Evolutionary conservation across 2,888 invertebrate species (phyloP).

Genomic region (Pterostichus niger): DNA sequence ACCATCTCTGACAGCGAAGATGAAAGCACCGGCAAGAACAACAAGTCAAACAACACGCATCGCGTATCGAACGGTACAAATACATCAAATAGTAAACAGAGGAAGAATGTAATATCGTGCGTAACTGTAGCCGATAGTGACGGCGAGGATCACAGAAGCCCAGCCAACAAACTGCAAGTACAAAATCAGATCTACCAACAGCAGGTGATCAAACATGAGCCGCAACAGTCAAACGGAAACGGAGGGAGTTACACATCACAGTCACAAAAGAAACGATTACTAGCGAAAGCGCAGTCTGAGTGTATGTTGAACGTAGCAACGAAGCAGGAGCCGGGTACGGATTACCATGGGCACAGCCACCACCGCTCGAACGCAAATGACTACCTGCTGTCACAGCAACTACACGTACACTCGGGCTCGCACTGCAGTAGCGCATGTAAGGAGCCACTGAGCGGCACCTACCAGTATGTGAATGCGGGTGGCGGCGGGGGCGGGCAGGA

Average conservation of each 20-base stretch:
- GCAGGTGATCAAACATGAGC: conserved; percentile 79
- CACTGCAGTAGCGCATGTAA: conserved; percentile 78
- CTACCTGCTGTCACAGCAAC: conserved; percentile 70
- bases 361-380: conserved; percentile 75
- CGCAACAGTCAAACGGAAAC: conserved; percentile 74
- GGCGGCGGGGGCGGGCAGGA: conserved; percentile 74
- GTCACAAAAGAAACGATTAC: conserved; percentile 92
- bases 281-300: conserved; percentile 92
- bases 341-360: conserved; percentile 77
- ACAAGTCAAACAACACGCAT: conserved; percentile 75
- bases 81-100: conserved; percentile 75
- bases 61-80: conserved; percentile 70
- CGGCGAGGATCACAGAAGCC: conserved; percentile 82
- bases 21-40: conserved; percentile 82
- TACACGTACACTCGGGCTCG: conserved; percentile 69
- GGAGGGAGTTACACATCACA: conserved; percentile 80
- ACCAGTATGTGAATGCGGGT: conserved; percentile 77
- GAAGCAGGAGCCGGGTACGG: conserved; percentile 81
- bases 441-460: conserved; percentile 77
- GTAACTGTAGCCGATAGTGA: conserved; percentile 89
- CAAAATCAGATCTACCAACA: conserved; percentile 69
- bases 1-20: conserved; percentile 98
- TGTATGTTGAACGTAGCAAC: conserved; percentile 82
- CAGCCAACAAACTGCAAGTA: conserved; percentile 76
- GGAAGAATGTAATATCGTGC: conserved; percentile 88